These are phyloP conservation scores for Lepidocolaptes lacrymiger DNA, from an alignment of 2,797 vertebrate genomes.

Conservation along the genomic window DNA sequence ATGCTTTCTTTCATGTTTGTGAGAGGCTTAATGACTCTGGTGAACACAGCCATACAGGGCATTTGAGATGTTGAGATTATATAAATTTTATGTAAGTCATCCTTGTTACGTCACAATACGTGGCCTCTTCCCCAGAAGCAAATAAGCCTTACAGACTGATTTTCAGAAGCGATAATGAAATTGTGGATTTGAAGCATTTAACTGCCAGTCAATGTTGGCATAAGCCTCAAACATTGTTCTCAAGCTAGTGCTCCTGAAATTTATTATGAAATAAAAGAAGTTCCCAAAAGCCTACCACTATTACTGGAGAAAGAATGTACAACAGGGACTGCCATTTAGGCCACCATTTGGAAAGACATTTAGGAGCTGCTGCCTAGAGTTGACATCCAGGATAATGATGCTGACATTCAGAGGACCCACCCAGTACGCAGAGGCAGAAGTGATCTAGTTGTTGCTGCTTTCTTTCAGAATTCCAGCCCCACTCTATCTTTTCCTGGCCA, in stretches of 20 bases:
- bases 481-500: slow-evolving; percentile 3
- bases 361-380: slow-evolving; percentile 32
- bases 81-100: neutral
- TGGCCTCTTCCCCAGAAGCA: neutral
- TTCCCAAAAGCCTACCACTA: slow-evolving; percentile 50
- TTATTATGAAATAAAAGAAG: slow-evolving; percentile 58
- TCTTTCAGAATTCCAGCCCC: neutral
- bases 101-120: neutral
- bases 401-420: slow-evolving; percentile 56
- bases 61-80: neutral
- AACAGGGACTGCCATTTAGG: slow-evolving; percentile 43
- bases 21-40: neutral
- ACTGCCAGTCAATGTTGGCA: slow-evolving; percentile 42
- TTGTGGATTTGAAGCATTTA: neutral
- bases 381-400: slow-evolving; percentile 45
- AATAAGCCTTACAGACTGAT: neutral
- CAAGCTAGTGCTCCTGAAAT: slow-evolving; percentile 48
- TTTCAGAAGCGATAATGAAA: slow-evolving; percentile 49
- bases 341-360: slow-evolving; percentile 32
- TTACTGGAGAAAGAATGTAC: slow-evolving; percentile 57
- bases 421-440: slow-evolving; percentile 34
- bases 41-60: neutral
- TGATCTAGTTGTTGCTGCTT: slow-evolving; percentile 42
- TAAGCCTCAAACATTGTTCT: slow-evolving; percentile 64
- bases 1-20: neutral